Base-by-base conservation (phyloP, 2,888 invertebrate species). In the Dinocampus coccinellae region DNA sequence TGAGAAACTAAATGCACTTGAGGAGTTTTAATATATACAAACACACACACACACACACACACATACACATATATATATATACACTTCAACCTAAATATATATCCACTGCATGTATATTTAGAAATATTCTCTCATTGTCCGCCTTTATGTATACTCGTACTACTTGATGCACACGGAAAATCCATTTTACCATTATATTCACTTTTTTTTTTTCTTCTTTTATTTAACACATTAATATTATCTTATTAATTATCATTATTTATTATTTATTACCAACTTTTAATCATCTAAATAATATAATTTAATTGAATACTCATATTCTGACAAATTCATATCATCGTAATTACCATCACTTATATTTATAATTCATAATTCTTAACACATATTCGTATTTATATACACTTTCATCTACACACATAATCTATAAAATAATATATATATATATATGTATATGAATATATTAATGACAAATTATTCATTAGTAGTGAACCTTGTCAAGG, bases 401-500 rank as follows among this genome's bases (percentile, higher is more conserved):
- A n/a, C n/a, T n/a, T n/a, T n/a, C n/a, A n/a, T n/a, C n/a, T n/a
- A n/a, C n/a, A n/a, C n/a, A n/a, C n/a, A n/a, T n/a, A n/a, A n/a
- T n/a, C n/a, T n/a, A n/a, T n/a, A n/a, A n/a, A n/a, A n/a, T n/a
- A n/a, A n/a, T n/a, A n/a, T n/a, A n/a, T n/a, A n/a, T n/a, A n/a
- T n/a, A 47, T 47, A 6, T 47, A 47, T 47, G 16, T 47, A 16
- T n/a, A 47, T 7, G 47, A 6, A 47, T 47, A n/a, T 47, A 47
- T 47, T 47, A 47, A 47, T 47, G 47, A 16, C 47, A 47, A 47
- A 47, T 47, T 47, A 47, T 47, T 47, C 47, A 47, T 47, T 47
- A 47, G 33, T 16, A 29, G n/a, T 33, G 33, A 29, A 58, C 58
- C 58, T 58, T 58, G 26, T 58, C 58, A 58, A 58, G 16, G 33